Evolutionary conservation across 2,113 vertebrate species (phyloP).

Genomic region (Antennarius striatus): DNA sequence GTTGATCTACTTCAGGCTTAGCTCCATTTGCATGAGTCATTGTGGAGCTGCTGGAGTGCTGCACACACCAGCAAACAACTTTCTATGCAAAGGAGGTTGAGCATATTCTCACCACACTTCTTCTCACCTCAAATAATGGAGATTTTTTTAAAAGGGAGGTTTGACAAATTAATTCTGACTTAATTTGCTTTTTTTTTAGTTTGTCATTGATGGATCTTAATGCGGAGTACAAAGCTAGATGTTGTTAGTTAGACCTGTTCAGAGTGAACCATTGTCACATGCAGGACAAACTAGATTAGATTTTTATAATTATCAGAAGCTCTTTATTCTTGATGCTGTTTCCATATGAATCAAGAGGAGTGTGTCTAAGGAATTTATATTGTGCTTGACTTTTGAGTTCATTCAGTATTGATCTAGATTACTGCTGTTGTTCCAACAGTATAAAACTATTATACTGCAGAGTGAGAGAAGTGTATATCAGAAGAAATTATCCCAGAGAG

Average conservation of each 20-base stretch:
- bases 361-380: constrained; percentile 16
- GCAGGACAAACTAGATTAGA: constrained; percentile 1
- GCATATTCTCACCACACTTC: constrained; percentile 36
- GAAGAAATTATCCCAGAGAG: constrained; percentile 16
- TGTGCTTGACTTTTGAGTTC: constrained; percentile 23
- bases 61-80: constrained; percentile 59
- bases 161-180: constrained; percentile 46
- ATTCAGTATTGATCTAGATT: constrained; percentile 47
- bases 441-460: constrained; percentile 32
- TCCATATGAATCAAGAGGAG: constrained; percentile 7
- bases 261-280: constrained; percentile 20
- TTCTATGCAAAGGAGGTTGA: constrained; percentile 48
- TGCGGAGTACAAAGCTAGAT: constrained; percentile 12
- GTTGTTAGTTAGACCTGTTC: constrained; percentile 21
- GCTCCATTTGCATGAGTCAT: constrained; percentile 68
- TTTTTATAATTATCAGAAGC: constrained; percentile 29
- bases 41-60: constrained; percentile 50
- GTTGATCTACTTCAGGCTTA: constrained; percentile 58
- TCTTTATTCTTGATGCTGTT: constrained; percentile 5
- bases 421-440: constrained; percentile 22
- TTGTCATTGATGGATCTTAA: constrained; percentile 30
- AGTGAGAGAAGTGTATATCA: constrained; percentile 25
- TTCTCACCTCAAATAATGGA: constrained; percentile 43
- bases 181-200: constrained; percentile 32
- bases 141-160: constrained; percentile 45